Conservation (phyloP, 2,797 vertebrate genomes). For the Chaenodraco wilsoni region DNA sequence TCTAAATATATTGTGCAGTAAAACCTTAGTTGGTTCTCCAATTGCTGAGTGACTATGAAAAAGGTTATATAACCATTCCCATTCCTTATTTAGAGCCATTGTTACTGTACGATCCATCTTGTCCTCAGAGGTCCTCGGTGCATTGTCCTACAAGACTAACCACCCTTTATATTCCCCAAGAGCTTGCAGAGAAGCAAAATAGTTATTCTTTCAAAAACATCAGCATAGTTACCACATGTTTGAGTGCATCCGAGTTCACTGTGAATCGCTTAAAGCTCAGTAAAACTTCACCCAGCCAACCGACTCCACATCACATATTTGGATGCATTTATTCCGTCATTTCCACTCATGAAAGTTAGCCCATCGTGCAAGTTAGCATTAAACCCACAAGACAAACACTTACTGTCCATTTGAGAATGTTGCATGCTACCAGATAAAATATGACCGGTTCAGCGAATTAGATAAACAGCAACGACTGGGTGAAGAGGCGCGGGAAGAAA, state of each 20-base stretch:
- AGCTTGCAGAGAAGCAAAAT: constrained; percentile 1
- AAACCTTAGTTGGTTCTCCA: constrained; percentile 29
- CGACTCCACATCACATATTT: constrained; percentile 29
- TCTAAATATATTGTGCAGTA: neutral
- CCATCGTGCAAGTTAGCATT: constrained; percentile 29
- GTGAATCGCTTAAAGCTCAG: constrained; percentile 40
- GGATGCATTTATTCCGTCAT: constrained; percentile 21
- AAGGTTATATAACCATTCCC: constrained; percentile 4
- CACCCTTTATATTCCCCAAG: neutral
- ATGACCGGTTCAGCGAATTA: constrained; percentile 37
- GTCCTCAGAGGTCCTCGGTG: constrained; percentile 8
- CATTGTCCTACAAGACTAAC: neutral
- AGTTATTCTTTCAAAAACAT: constrained; percentile 26
- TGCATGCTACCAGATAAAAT: constrained; percentile 29
- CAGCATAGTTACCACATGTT: constrained; percentile 25
- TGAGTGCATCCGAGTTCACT: constrained; percentile 38
- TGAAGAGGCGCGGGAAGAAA: constrained; percentile 7
- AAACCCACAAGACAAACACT: constrained; percentile 30
- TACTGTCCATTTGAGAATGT: constrained; percentile 37
- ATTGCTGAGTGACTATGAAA: constrained; percentile 17
- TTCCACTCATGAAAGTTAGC: constrained; percentile 21
- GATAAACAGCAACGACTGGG: constrained; percentile 33
- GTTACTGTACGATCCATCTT: constrained; percentile 13
- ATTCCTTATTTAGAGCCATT: constrained; percentile 28
- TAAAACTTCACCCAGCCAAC: constrained; percentile 36